Percentiles rank a stretch among this genome's conserved stretches.
Conservation (phyloP, 1,140 invertebrate genomes). For the Metaphire vulgaris region DNA sequence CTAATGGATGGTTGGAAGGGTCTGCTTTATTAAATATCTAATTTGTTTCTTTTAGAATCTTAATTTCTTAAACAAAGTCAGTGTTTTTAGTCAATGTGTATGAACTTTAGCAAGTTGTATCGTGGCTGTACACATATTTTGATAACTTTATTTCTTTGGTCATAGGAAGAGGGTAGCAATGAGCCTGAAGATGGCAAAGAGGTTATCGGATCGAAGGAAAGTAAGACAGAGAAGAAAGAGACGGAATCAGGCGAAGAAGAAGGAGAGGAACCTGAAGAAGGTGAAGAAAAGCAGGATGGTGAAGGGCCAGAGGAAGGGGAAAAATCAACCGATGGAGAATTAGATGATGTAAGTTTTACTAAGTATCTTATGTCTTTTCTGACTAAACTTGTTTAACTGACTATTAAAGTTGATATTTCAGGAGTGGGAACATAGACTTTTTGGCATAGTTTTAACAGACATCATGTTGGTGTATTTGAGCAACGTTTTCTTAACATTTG, state of each 20-base stretch:
- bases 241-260: constrained; percentile 30
- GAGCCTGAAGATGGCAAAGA: constrained; percentile 22
- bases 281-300: constrained; percentile 31
- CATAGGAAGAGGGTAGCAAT: neutral
- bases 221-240: constrained; percentile 31
- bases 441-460: too few relatives aligned
- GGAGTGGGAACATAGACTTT: neutral
- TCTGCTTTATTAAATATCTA: too few relatives aligned
- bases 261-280: constrained; percentile 25
- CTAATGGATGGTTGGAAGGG: too few relatives aligned
- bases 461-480: too few relatives aligned
- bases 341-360: constrained; percentile 37
- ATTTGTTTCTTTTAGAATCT: too few relatives aligned
- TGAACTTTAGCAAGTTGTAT: too few relatives aligned
- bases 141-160: too few relatives aligned
- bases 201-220: constrained; percentile 24
- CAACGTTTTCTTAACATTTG: too few relatives aligned
- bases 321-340: constrained; percentile 38
- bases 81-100: too few relatives aligned
- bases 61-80: too few relatives aligned
- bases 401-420: constrained; percentile 13
- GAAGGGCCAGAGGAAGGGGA: constrained; percentile 32
- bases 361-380: neutral
- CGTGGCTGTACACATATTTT: too few relatives aligned
- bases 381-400: neutral